A percentile compares a stretch with the other conserved stretches of the same genome.
Evolutionary conservation across 2,888 invertebrate species (phyloP).

Genomic region (Noctua janthina): DNA sequence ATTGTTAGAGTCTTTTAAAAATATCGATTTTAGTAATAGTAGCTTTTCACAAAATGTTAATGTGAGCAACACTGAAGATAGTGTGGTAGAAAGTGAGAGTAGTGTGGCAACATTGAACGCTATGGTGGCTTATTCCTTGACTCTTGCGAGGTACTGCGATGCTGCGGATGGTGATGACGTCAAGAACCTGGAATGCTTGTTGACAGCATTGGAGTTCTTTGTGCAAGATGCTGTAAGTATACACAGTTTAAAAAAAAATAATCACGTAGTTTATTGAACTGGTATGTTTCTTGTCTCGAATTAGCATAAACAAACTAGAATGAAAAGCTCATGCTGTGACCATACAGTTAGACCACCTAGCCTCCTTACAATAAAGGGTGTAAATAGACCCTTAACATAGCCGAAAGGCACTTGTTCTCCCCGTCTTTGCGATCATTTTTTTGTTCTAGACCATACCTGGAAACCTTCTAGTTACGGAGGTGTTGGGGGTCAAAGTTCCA

Average conservation of each 20-base stretch:
- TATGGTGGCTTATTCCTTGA: conserved; percentile 84
- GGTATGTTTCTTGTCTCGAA: neutral
- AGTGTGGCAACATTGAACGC: conserved; percentile 83
- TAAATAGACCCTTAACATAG: too few species aligned
- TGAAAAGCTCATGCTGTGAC: neutral
- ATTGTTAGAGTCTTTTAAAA: conserved; percentile 82
- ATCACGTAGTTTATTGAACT: neutral
- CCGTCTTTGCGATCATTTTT: too few species aligned
- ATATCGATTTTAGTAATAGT: conserved; percentile 78
- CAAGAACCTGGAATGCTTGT: conserved; percentile 82
- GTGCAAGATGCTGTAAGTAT: conserved; percentile 84
- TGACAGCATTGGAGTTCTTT: conserved; percentile 83
- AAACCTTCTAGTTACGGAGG: too few species aligned
- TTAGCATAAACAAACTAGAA: neutral
- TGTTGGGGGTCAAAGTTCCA: too few species aligned
- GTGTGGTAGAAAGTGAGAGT: conserved; percentile 74
- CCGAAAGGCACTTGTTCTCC: too few species aligned
- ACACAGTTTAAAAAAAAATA: neutral
- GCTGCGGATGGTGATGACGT: conserved; percentile 78
- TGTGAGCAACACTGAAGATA: conserved; percentile 77
- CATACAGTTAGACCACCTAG: neutral
- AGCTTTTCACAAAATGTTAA: conserved; percentile 60
- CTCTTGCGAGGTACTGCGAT: conserved; percentile 85
- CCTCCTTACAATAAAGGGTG: too few species aligned
- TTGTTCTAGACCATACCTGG: too few species aligned